phyloP scores from a whole-genome alignment of 2,888 invertebrate genomes.

The Papilio demoleus region DNA sequence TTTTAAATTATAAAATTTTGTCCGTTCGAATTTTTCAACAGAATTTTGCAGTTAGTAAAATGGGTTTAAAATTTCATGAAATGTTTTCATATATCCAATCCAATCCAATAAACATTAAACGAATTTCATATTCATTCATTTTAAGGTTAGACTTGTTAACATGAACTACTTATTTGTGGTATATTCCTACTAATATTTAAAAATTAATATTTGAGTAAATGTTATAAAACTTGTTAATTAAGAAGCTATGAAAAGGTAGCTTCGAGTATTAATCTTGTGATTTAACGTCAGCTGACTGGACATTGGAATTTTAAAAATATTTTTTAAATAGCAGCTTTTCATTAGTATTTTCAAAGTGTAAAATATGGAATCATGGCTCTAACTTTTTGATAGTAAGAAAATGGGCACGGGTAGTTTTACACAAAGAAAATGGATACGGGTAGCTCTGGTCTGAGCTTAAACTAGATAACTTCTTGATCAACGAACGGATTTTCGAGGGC shows the following conservation, averaged over 20 bases:
- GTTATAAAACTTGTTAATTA: neutral
- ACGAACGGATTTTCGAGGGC: conserved; percentile 15
- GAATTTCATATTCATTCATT: conserved; percentile 44
- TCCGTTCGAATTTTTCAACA: too few relatives aligned
- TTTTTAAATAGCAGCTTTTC: neutral
- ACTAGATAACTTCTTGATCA: conserved; percentile 5
- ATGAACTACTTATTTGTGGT: conserved; percentile 9
- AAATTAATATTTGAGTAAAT: conserved; percentile 5
- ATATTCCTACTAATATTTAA: neutral
- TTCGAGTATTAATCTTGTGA: neutral
- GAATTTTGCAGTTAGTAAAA: neutral
- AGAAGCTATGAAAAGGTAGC: conserved; percentile 11
- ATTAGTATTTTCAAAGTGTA: too few relatives aligned
- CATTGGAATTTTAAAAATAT: neutral
- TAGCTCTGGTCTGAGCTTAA: neutral
- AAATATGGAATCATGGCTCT: too few relatives aligned
- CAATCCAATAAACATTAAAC: conserved; percentile 43
- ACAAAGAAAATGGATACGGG: neutral
- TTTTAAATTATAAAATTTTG: too few relatives aligned
- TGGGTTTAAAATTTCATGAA: conserved; percentile 12
- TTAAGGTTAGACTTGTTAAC: conserved; percentile 39
- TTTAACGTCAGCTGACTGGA: neutral
- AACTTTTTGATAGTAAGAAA: neutral
- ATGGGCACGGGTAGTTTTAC: neutral
- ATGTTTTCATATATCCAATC: too few relatives aligned